Base-by-base conservation (phyloP, 2,113 vertebrate species). In the Sphyrna mokarran region DNA sequence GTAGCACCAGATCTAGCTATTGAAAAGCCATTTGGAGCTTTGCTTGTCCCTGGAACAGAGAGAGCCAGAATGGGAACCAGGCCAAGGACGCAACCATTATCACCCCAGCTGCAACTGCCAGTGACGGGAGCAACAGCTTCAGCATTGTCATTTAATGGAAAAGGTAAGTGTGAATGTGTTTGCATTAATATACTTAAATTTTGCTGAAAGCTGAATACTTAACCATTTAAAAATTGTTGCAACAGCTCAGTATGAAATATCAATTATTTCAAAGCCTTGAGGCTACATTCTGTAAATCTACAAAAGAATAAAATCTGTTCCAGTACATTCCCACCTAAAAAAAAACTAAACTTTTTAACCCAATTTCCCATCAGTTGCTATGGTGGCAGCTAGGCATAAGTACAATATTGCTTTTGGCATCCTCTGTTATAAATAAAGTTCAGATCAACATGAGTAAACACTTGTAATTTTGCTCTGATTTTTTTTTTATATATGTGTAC, bases 21-120 rank as follows among this genome's bases (percentile, higher is more conserved):
- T 91, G 98, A 99, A 96, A 99, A 99, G 96, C 98, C 99, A 0
- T 96, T 97, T 0, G 98, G 98, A 95, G 97, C 98, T 95, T 97
- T 98, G 95, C 96, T 99, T 96, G 98, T 98, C 40, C 99, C 98
- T 0, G 99, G 99, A 95, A 98, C 98, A 3, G 98, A 99, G 96
- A 98, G 99, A 95, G 99, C 99, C 1, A 98, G 99, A 93, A 99
- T 99, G 99, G 99, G 99, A 89, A 99, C 98, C 95, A 96, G 99
- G 61, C 99, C 99, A 96, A 97, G 98, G 96, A 97, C 98, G 96
- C 98, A 98, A 85, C 97, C 97, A 6, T 96, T 98, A 70, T 97
- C 97, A 96, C 97, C 97, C 96, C 98, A 98, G 5, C 97, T 98
- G 13, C 97, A 97, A 20, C 97, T 98, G 91, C 98, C 99, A 22